Base-by-base conservation (phyloP, 2,888 invertebrate species). In the Acanthopleura granulata region DNA sequence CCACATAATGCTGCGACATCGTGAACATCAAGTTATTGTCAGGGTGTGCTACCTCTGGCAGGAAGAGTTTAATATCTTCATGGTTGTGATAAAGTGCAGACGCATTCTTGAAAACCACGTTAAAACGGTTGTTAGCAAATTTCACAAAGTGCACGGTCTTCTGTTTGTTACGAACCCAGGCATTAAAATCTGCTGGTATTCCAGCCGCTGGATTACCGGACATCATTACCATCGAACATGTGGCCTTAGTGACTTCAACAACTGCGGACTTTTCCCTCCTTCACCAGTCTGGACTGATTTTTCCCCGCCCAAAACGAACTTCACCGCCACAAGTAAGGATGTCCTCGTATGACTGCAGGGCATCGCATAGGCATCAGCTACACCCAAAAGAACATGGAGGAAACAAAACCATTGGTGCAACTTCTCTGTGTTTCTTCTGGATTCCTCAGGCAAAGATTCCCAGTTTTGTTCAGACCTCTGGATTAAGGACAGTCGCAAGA, bases 211-310 rank as follows among this genome's bases (percentile, higher is more conserved):
- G 62, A 22, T 62, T 14, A 62, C 62, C 62, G 22, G 16, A 18
- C 22, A 22, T 14, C 22, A 22, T 62, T 12, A 62, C 11, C 62
- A 62, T 12, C 12, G 62, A 62, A 22, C 62, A 62, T 12, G 62
- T 22, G 12, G 62, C 62, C 22, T 62, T 62, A 22, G 22, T 22
- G 15, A 22, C 62, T 22, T 62, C 62, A 22, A n/a, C 14, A 18
- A 62, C 62, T n/a, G 62, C 62, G 12, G 62, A 62, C 12, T 62
- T 15, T n/a, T 62, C 62, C 12, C 62, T 14, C 62, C 62, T 62
- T 18, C n/a, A n/a, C n/a, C n/a, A 62, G 25, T 62, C 62, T n/a
- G 15, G 62, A 22, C 22, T 62, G n/a, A 12, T 12, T 18, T n/a
- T 62, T 12, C 16, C 62, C 22, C 62, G 15, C 16, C 62, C 62